phyloP scores from a whole-genome alignment of 2,797 vertebrate species.

The Pangasius djambal region DNA sequence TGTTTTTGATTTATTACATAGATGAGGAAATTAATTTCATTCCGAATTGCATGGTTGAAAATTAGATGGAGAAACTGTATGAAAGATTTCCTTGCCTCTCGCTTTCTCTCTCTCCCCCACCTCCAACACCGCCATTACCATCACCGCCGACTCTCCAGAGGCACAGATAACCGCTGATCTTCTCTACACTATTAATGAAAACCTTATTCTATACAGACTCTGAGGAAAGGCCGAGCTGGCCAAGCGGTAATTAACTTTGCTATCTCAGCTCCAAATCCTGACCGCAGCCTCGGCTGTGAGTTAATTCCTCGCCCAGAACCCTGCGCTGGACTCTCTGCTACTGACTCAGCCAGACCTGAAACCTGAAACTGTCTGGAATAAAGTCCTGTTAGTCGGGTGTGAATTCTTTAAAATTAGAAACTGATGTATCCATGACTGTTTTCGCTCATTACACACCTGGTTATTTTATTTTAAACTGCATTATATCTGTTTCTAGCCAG shows the following conservation, averaged over 20 bases:
- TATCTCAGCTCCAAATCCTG: constrained; percentile 66
- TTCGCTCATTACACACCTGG: neutral
- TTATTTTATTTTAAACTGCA: neutral
- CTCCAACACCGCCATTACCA: constrained; percentile 14
- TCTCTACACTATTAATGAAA: constrained; percentile 80
- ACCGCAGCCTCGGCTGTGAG: constrained; percentile 63
- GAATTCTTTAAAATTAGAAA: neutral
- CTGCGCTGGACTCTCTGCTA: constrained; percentile 52
- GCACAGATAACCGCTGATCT: constrained; percentile 79
- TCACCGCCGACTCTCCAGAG: constrained; percentile 66
- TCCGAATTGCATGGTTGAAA: constrained; percentile 79
- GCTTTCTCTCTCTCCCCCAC: constrained; percentile 55
- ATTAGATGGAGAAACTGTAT: constrained; percentile 80
- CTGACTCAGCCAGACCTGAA: constrained; percentile 7
- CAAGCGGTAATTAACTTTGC: constrained; percentile 76
- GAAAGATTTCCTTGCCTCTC: constrained; percentile 67
- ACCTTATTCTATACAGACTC: constrained; percentile 71
- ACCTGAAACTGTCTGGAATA: neutral
- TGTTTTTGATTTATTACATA: constrained; percentile 82
- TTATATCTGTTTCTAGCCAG: neutral
- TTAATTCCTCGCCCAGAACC: constrained; percentile 64
- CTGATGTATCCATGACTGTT: neutral
- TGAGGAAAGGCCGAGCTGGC: constrained; percentile 55
- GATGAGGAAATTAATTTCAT: constrained; percentile 81
- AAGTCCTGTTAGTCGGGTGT: neutral